Percentiles rank a stretch among this genome's conserved stretches.
phyloP scores from a whole-genome alignment of 2,797 vertebrate genomes.

The Molossus alvarezi region DNA sequence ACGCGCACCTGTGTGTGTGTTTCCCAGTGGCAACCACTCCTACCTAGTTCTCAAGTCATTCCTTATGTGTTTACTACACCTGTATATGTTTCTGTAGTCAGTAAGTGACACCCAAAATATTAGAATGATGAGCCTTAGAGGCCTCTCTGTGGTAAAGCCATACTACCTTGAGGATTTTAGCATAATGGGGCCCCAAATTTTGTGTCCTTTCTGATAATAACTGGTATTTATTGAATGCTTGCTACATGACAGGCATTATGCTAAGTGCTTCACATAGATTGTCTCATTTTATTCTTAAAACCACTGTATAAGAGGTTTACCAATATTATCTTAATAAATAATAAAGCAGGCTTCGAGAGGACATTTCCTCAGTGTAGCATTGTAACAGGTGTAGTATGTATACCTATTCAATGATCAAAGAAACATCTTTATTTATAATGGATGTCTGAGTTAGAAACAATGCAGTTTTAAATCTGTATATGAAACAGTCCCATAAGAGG shows the following conservation, averaged over 20 bases:
- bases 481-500: neutral
- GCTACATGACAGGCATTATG: neutral
- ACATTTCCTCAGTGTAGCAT: constrained; percentile 5
- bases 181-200: neutral
- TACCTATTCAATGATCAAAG: neutral
- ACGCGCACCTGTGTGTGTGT: neutral
- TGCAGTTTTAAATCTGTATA: neutral
- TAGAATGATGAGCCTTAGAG: neutral
- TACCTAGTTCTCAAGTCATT: neutral
- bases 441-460: neutral
- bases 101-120: neutral
- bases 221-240: neutral
- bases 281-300: neutral
- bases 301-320: neutral
- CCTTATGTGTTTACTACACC: neutral
- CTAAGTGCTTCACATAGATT: neutral
- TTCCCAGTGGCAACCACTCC: neutral
- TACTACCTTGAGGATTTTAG: neutral
- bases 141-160: neutral
- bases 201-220: neutral
- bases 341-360: neutral
- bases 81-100: neutral
- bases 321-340: neutral
- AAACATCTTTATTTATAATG: neutral
- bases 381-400: neutral